Evolutionary conservation across 1,140 invertebrate genomes (phyloP), one percentile per base, ranked within the genome.

Genomic region (Macrobrachium rosenbergii): DNA sequence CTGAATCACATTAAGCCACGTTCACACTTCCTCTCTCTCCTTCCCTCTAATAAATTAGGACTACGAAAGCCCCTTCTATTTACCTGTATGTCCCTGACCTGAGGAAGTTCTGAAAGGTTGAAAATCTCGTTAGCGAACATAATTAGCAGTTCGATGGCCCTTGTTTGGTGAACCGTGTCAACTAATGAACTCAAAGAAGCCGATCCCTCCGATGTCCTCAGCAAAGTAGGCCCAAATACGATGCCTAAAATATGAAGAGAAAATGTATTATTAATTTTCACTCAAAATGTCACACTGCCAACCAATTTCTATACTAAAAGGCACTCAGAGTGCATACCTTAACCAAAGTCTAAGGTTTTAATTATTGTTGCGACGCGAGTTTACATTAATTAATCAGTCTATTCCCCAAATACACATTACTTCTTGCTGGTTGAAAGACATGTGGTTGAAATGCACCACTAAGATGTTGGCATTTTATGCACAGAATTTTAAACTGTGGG

Each of bases 171-270:
- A 82, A 93, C 92, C 12, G 93, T 94, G 89, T 94, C 94, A 12
- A 94, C 92, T 37, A 94, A 90, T 28, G 92, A 93, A 75, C 91
- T 92, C 23, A 94, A 90, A 1, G 93, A 93, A 7, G 93, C 93
- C 58, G 91, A 92, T 8, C 92, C 93, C 90, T 94, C 93, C 60
- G 91, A 91, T 45, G 93, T 93, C 88, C 93, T 90, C 11, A 94
- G 91, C 52, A 94, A 89, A 16, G 94, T 94, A 76, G 94, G 94
- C 76, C 94, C 94, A 92, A 94, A 94, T 16, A 94, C 93, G 87
- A 94, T 94, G 6, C 94, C 89, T 37, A 37, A 37, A 37, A 37
- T 37, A 37, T 89, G 52, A 2, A 28, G 11, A 23, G 10, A 17
- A 58, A 62, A 10, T 0, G 5, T 37, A 37, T 5, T 52, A 58